Evolutionary conservation across 2,113 vertebrate genomes (phyloP).

Genomic region (Empidonax traillii): DNA sequence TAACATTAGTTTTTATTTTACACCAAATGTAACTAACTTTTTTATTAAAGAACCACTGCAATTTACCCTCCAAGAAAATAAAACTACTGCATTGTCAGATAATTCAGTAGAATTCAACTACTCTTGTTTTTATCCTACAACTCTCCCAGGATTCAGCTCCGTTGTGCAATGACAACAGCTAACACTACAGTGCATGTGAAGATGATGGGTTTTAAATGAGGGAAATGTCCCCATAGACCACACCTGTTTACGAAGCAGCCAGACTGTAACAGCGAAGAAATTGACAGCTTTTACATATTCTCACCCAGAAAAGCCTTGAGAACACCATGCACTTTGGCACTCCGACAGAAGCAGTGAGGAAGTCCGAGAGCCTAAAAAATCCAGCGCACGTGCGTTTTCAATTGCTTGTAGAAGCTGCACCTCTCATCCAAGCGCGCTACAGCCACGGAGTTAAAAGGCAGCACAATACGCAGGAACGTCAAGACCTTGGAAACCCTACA

Average conservation of each 20-base stretch:
- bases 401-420: background rate
- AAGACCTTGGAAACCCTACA: background rate
- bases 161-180: background rate
- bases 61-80: background rate
- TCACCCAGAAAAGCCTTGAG: background rate
- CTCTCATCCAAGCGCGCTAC: background rate
- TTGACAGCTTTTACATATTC: background rate
- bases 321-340: rapidly evolving
- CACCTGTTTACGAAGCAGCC: background rate
- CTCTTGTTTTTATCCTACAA: background rate
- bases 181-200: rapidly evolving
- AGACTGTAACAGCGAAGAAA: background rate
- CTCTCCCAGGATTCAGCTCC: background rate
- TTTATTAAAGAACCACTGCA: background rate
- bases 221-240: background rate
- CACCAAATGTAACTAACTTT: background rate
- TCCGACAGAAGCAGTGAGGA: rapidly evolving
- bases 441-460: background rate
- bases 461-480: background rate
- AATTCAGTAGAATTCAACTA: background rate
- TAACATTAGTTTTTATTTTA: background rate
- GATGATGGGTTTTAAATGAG: background rate
- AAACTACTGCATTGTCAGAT: background rate
- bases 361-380: background rate
- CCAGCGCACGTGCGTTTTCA: rapidly evolving